phyloP scores from a whole-genome alignment of 23 tunicate species.

The Ascidia mentula region DNA sequence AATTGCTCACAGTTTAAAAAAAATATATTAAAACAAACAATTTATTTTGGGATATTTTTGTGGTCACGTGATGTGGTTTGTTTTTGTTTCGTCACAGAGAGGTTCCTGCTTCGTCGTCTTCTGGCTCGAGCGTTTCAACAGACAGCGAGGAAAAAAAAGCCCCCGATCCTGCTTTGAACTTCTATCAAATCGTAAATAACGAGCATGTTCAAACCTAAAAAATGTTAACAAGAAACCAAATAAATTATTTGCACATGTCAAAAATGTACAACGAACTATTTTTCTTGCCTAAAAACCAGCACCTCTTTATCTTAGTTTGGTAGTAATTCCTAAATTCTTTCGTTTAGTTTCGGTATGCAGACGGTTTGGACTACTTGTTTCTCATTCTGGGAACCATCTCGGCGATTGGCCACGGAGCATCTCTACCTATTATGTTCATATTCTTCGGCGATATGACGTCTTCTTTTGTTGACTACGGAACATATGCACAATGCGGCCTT shows the following conservation, averaged over 20 bases:
- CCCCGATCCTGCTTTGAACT: constrained; percentile 35
- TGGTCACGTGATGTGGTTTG: no score
- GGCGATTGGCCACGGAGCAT: constrained; percentile 78
- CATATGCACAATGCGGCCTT: constrained; percentile 42
- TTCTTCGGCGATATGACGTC: constrained; percentile 81
- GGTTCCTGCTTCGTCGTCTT: neutral
- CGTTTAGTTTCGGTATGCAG: constrained; percentile 77
- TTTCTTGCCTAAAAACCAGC: neutral
- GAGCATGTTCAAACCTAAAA: no score
- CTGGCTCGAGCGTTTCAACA: constrained; percentile 2
- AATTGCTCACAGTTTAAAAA: neutral
- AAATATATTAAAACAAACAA: neutral
- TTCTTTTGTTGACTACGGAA: constrained; percentile 44
- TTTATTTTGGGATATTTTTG: neutral
- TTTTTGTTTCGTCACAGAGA: no score
- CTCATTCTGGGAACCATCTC: constrained; percentile 59
- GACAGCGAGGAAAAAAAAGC: constrained; percentile 24
- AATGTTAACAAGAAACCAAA: no score
- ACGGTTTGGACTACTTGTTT: constrained; percentile 38
- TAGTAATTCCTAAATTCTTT: no score
- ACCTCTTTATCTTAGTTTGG: no score
- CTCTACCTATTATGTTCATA: constrained; percentile 88
- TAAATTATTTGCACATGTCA: no score
- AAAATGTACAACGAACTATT: neutral
- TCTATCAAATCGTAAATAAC: constrained; percentile 34